Percentiles rank a stretch among this genome's conserved stretches.
Evolutionary conservation across 2,797 vertebrate species (phyloP).

Genomic region (Aplochiton taeniatus): DNA sequence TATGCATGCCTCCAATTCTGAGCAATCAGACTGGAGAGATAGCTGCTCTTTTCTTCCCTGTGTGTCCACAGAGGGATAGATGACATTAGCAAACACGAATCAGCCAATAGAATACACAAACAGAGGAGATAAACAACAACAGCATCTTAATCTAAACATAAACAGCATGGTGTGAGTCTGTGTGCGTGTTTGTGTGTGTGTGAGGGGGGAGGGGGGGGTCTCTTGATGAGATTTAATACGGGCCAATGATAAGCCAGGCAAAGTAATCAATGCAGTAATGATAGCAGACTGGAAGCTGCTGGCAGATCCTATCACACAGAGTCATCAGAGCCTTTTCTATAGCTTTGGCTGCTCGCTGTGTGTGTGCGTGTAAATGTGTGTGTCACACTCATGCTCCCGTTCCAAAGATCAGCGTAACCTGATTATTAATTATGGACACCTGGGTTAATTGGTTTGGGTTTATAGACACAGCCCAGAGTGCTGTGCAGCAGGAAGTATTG

Average conservation of each 20-base stretch:
- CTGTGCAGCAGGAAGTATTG: too few relatives aligned
- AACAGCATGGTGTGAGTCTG: slow-evolving; percentile 41
- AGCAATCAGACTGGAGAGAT: slow-evolving; percentile 64
- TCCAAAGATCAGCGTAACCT: too few relatives aligned
- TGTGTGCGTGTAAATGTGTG: background rate
- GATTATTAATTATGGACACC: too few relatives aligned
- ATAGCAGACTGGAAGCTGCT: slow-evolving; percentile 29
- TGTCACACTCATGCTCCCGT: too few relatives aligned
- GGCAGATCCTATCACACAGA: slow-evolving; percentile 57
- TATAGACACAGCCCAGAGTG: too few relatives aligned
- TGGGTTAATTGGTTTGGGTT: too few relatives aligned
- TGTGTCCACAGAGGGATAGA: slow-evolving; percentile 51
- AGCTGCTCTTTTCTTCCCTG: slow-evolving; percentile 57
- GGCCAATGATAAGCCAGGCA: slow-evolving; percentile 64
- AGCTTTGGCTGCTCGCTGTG: slow-evolving; percentile 35
- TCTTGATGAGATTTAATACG: slow-evolving; percentile 67
- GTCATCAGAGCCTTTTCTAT: slow-evolving; percentile 70
- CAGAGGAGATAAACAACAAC: slow-evolving; percentile 64
- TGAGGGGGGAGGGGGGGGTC: slow-evolving; percentile 2
- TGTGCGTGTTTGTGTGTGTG: slow-evolving; percentile 36
- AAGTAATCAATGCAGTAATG: slow-evolving; percentile 74
- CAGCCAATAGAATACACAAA: slow-evolving; percentile 68
- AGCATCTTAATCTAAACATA: slow-evolving; percentile 63
- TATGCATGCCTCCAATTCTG: slow-evolving; percentile 58
- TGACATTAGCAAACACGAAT: slow-evolving; percentile 74